Percentiles rank a stretch among this genome's conserved stretches.
Evolutionary conservation across 2,113 vertebrate genomes (phyloP).

Genomic region (Cynopterus brachyotis): DNA sequence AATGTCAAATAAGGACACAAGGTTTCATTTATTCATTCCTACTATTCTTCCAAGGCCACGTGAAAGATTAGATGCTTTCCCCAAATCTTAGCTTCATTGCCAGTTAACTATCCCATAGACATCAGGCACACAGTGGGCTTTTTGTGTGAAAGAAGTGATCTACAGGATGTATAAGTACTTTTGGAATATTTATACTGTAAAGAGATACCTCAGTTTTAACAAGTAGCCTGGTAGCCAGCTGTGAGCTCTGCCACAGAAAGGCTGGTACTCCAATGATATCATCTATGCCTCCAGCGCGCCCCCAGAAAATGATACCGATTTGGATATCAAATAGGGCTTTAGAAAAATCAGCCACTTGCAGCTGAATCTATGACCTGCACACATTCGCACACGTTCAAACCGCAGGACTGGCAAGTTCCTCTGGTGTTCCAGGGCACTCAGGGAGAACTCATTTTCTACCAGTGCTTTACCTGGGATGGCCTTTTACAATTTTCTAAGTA

Average conservation of each 20-base stretch:
- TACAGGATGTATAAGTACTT: neutral
- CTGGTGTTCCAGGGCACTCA: neutral
- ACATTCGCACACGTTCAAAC: neutral
- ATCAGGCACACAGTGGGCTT: accelerated
- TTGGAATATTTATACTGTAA: neutral
- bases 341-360: neutral
- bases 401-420: neutral
- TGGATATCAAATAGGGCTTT: neutral
- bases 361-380: neutral
- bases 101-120: slow-evolving; percentile 24
- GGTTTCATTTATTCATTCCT: slow-evolving; percentile 69
- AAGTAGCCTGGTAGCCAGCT: neutral
- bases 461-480: neutral
- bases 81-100: slow-evolving; percentile 47
- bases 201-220: neutral
- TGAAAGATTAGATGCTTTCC: slow-evolving; percentile 63
- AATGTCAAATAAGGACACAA: slow-evolving; percentile 58
- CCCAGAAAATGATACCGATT: neutral
- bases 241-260: neutral
- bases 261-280: neutral
- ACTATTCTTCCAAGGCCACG: slow-evolving; percentile 65
- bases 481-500: neutral
- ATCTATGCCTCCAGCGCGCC: neutral
- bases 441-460: neutral
- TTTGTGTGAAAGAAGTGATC: neutral